Evolutionary conservation across 2,888 invertebrate species (phyloP), one percentile per base, ranked within the genome.

Genomic region (Caenorhabditis plicata): DNA sequence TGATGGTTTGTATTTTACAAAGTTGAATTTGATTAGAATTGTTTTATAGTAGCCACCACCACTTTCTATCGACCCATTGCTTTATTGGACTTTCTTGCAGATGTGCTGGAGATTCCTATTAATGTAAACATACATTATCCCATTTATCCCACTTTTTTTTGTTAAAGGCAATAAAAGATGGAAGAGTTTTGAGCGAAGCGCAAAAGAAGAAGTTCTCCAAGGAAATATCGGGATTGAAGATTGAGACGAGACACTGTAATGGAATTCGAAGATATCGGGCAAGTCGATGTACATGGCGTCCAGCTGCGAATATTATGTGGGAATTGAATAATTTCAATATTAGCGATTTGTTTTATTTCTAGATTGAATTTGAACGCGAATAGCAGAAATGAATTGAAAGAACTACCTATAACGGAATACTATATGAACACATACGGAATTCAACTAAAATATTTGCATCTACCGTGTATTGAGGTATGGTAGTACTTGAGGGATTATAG

Each of bases 61-160:
- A 61, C 61, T 15, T 61, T 61, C 33, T 61, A 61, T 22, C 48
- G 55, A 15, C 55, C 54, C 3, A 43, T 61, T 8, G 31, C 45
- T 11, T 33, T 61, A 17, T 33, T 55, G 2, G 61, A 61, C 8
- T 61, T 61, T 41, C 41, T 61, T 11, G 54, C 61, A 0, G 61
- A 61, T 31, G 41, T 61, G 17, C 39, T 61, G 2, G 61, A 45
- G 15, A 40, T 61, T n/a, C 54, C 54, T 11, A 9, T 47, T 23
- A 31, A 33, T 11, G 43, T 43, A 4, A 20, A 8, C 22, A 36
- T 36, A 27, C 29, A 9, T 7, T 27, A 27, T 9, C 29, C 29
- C 29, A 27, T 13, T 27, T 7, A 7, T 27, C 29, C 29, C 8
- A 27, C 8, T 13, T 27, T 9, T 13, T 27, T 7, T 27, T 9